Evolutionary conservation across 2,113 vertebrate species (phyloP).

Genomic region (Melospiza melodia): DNA sequence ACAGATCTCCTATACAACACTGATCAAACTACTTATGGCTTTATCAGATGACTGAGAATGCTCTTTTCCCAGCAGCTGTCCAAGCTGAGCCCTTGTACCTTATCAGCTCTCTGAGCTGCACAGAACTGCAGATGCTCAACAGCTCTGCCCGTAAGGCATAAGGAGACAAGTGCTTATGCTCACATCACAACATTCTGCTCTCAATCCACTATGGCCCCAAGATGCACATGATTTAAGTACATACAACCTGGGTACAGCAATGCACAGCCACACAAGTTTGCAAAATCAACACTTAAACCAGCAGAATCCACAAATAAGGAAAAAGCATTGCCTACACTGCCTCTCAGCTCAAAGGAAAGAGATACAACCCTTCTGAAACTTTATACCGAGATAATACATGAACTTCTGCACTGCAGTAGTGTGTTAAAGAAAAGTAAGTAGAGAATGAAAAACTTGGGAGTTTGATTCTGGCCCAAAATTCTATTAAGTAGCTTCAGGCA

Average conservation of each 20-base stretch:
- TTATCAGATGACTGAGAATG: neutral
- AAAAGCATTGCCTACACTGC: neutral
- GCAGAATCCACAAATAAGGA: neutral
- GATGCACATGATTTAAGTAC: neutral
- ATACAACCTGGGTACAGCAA: neutral
- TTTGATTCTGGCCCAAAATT: neutral
- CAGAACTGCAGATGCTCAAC: neutral
- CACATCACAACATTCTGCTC: neutral
- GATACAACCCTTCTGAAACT: neutral
- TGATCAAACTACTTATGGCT: neutral
- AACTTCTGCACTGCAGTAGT: neutral
- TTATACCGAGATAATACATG: neutral
- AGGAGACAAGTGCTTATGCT: neutral
- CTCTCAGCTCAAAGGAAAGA: neutral
- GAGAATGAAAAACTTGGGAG: neutral
- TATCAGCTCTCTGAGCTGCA: neutral
- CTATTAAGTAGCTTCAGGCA: neutral
- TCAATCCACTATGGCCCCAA: neutral
- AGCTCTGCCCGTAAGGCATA: neutral
- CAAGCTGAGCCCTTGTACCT: neutral
- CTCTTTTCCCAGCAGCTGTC: neutral
- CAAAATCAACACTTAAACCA: neutral
- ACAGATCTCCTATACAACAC: neutral
- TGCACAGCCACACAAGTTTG: neutral
- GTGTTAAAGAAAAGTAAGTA: neutral